These are phyloP conservation scores for Tachypleus tridentatus DNA, from an alignment of 1,140 invertebrate species.

Conservation along the genomic window DNA sequence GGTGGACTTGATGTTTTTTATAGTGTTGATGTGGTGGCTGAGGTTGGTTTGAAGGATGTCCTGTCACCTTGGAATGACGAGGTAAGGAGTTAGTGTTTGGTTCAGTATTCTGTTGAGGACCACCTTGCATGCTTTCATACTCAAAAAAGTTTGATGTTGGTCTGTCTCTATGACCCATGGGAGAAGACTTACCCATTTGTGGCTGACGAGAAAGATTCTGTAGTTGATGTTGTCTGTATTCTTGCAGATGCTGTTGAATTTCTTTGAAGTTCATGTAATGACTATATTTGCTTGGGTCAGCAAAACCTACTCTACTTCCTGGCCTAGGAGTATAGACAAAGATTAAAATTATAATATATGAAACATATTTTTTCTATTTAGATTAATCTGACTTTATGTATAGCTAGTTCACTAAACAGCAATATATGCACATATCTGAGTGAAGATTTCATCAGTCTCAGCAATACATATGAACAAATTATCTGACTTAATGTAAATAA, in stretches of 20 bases:
- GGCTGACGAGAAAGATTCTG: background rate
- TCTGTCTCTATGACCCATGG: background rate
- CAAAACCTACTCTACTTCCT: conserved; percentile 36
- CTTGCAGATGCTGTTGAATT: conserved; percentile 59
- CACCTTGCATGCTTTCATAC: background rate
- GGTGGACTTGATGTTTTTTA: too few species aligned
- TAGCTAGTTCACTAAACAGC: too few species aligned
- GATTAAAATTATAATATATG: too few species aligned
- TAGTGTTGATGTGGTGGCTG: too few species aligned
- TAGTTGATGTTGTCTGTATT: conserved; percentile 1
- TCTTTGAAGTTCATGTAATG: conserved; percentile 76
- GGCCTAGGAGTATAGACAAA: conserved; percentile 29
- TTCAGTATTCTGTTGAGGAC: background rate
- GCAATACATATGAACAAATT: too few species aligned
- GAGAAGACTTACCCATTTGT: background rate
- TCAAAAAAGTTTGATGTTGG: conserved; percentile 1
- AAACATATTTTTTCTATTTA: too few species aligned
- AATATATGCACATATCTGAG: too few species aligned
- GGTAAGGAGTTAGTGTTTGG: background rate
- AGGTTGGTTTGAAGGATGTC: too few species aligned
- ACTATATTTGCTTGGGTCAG: conserved; percentile 48
- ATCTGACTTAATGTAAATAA: too few species aligned
- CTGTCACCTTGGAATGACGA: too few species aligned
- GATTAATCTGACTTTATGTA: too few species aligned
- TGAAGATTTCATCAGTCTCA: too few species aligned